Evolutionary conservation across 1,140 invertebrate species (phyloP).

Genomic region (Helicorthomorpha holstii): DNA sequence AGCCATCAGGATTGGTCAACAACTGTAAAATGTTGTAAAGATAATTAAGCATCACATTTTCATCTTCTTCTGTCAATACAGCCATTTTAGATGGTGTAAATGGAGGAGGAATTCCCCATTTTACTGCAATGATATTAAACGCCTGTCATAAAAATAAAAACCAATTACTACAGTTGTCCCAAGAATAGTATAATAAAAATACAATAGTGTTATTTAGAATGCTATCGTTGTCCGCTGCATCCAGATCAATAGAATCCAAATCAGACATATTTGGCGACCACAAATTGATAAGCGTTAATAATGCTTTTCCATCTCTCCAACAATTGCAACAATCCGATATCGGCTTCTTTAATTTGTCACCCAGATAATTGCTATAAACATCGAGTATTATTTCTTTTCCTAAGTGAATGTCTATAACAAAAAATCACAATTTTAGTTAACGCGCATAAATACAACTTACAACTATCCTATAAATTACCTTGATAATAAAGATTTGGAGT

Average conservation of each 20-base stretch:
- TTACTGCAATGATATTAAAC: neutral
- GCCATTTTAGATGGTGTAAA: neutral
- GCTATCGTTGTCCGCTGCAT: neutral
- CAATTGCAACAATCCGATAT: too few relatives aligned
- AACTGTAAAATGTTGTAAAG: neutral
- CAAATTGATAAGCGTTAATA: neutral
- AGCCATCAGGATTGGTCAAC: too few relatives aligned
- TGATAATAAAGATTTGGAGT: too few relatives aligned
- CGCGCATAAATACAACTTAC: too few relatives aligned
- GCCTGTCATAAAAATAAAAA: neutral
- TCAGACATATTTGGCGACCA: neutral
- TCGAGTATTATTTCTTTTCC: too few relatives aligned
- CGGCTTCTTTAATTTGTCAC: too few relatives aligned
- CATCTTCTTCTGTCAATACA: neutral
- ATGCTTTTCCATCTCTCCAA: neutral
- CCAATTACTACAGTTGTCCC: neutral
- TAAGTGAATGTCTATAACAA: too few relatives aligned
- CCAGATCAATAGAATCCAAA: neutral
- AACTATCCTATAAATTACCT: too few relatives aligned
- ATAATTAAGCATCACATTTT: neutral
- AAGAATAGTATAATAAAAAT: neutral
- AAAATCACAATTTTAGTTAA: too few relatives aligned
- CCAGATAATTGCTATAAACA: too few relatives aligned
- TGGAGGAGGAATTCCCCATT: neutral
- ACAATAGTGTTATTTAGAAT: neutral